These are phyloP conservation scores for Smithornis capensis DNA, from an alignment of 2,113 vertebrate species.

Conservation along the genomic window DNA sequence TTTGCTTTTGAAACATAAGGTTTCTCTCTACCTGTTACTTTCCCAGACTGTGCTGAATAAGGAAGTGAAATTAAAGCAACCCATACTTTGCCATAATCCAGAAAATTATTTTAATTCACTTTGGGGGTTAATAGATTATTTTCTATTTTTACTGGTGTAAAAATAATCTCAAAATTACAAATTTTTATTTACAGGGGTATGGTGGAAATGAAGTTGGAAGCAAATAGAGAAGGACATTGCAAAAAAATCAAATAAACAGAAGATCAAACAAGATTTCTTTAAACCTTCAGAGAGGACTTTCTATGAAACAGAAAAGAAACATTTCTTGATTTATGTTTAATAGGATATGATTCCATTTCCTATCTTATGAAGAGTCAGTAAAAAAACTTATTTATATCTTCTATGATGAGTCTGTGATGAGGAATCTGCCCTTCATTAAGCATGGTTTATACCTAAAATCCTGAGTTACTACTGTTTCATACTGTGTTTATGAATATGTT, in stretches of 20 bases:
- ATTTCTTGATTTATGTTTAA: background rate
- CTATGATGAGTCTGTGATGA: background rate
- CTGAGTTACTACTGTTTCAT: background rate
- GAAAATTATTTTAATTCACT: background rate
- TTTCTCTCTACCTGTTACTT: background rate
- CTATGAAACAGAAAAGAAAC: constrained; percentile 4
- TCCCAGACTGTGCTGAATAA: background rate
- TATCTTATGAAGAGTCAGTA: background rate
- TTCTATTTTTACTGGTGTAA: background rate
- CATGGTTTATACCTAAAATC: background rate
- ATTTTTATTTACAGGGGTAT: background rate
- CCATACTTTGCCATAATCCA: background rate
- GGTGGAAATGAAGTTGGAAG: background rate
- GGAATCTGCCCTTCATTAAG: background rate
- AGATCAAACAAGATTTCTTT: background rate
- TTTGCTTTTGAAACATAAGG: background rate
- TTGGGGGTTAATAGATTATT: background rate
- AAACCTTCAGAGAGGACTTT: background rate
- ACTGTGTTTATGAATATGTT: background rate
- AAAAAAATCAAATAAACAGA: background rate
- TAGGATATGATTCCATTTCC: background rate
- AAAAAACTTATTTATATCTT: background rate
- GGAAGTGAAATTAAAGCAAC: background rate
- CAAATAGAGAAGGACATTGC: background rate
- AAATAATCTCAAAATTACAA: background rate